phyloP scores from a whole-genome alignment of 53 echinoderm and acorn worm genomes.

The Arbacia lixula region DNA sequence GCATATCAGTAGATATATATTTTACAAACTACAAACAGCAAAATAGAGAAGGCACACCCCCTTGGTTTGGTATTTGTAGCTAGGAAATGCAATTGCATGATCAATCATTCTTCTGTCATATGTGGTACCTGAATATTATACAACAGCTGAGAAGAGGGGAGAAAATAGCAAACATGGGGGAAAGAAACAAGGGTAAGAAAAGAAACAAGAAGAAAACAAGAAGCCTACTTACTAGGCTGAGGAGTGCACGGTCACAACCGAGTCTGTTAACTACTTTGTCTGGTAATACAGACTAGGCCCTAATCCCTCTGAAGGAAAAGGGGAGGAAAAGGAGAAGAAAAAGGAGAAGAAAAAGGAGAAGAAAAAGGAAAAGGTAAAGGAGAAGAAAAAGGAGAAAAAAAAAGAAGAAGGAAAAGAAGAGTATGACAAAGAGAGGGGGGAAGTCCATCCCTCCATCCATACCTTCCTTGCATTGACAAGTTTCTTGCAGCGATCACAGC shows the following conservation, averaged over 20 bases:
- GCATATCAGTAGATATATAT: too few species aligned
- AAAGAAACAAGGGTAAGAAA: background rate
- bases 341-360: background rate
- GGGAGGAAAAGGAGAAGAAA: background rate
- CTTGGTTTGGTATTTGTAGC: too few species aligned
- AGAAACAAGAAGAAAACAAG: too few species aligned
- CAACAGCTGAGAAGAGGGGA: background rate
- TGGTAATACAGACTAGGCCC: too few species aligned
- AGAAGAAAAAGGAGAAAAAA: background rate
- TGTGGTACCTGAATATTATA: too few species aligned
- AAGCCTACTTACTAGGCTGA: too few species aligned
- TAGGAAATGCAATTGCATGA: too few species aligned
- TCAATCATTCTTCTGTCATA: too few species aligned
- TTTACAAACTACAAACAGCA: too few species aligned
- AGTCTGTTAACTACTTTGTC: too few species aligned
- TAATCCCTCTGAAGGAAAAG: background rate
- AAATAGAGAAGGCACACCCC: too few species aligned
- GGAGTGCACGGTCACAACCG: too few species aligned
- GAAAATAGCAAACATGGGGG: background rate
- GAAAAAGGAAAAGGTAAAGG: background rate
- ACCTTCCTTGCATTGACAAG: constrained; percentile 97
- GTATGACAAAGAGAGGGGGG: background rate
- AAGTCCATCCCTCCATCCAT: background rate
- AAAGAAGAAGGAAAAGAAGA: background rate
- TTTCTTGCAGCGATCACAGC: constrained; percentile 79